Base-by-base conservation (phyloP, 2,888 invertebrate species). In the Sympetrum striolatum region DNA sequence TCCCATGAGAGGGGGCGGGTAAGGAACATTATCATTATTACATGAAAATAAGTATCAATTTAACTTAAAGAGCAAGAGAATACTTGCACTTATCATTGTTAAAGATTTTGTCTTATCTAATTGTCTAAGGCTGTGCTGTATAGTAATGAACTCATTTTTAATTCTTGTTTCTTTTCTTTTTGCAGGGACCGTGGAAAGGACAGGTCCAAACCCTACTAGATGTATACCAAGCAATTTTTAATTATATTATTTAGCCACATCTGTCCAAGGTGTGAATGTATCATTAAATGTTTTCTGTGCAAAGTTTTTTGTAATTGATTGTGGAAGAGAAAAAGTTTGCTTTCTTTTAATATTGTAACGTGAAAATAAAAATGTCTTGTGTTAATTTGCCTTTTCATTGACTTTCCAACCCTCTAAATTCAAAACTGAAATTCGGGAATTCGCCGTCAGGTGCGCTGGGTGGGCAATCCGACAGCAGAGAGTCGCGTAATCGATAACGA, bases 1-100 rank as follows among this genome's bases (percentile, higher is more conserved):
- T 90, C 94, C 94, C 90, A 95, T 94, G 95, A 92, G 95, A 93
- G 94, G 95, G 92, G 94, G 94, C 60, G 94, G 94, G 91, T 94
- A 94, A 80, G 92, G 53, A 90, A 14, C 10, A 73, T 73, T 25
- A 1, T 39, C 2, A 2, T 2, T 2, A 39, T 39, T 39, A 39
- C 39, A 5, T 6, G 2, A 6, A 8, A 44, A 8, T 44, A 6
- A 6, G 44, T 8, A 44, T 0, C 25, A 12, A 25, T 31, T 6
- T 10, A 10, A 3, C 8, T 73, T 10, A 31, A 44, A 10, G 39
- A 39, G 2, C 2, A 39, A 39, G 2, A 39, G 6, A 44, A 44
- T 31, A 6, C 22, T 25, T 73, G 25, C 31, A 6, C 6, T 6
- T 44, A 44, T n/a, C n/a, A 64, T n/a, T 3, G n/a, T 64, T 64